Base-by-base conservation (phyloP, 2,888 invertebrate species). In the Zaprionus lineosus region DNA sequence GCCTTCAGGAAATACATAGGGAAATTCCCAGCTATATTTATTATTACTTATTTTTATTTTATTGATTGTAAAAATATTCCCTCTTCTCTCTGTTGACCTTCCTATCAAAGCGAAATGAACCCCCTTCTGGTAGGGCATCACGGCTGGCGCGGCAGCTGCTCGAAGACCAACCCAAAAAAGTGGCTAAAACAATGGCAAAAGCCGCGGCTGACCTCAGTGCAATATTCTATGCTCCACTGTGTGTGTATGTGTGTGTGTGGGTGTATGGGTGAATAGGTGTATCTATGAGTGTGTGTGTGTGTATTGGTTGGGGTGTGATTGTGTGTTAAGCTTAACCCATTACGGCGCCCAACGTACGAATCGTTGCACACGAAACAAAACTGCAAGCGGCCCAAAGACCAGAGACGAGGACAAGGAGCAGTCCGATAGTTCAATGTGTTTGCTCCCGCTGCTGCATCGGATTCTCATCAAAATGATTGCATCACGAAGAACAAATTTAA, bases 401-500 rank as follows among this genome's bases (percentile, higher is more conserved):
- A 4, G n/a, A 15, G 19, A 16, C 36, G 51, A n/a, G 21, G 24
- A 44, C 29, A 16, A 43, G 51, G 34, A 52, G 58, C 33, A 46
- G 46, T 31, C 11, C 14, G 15, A n/a, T 14, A 26, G 24, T 57
- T 26, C 31, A 41, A 40, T 43, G 48, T 15, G 29, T 26, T 24
- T 37, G 43, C 31, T 37, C 24, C 16, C 18, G 57, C 41, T 55
- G 70, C 51, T 31, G 61, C 65, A 65, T 69, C 55, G 70, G 70
- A 70, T 70, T 65, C 70, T 70, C 69, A 72, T 74, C 75, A 78
- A 74, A 86, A 87, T 86, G 87, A 84, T 87, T 84, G 77, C 68
- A 74, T 75, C 86, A 87, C 87, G 87, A 87, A 86, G 81, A 84
- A 79, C 87, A 86, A 86, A 86, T 86, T 86, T 86, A 84, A 79